Conservation (phyloP, 2,113 vertebrate species). For the Albula goreensis region DNA sequence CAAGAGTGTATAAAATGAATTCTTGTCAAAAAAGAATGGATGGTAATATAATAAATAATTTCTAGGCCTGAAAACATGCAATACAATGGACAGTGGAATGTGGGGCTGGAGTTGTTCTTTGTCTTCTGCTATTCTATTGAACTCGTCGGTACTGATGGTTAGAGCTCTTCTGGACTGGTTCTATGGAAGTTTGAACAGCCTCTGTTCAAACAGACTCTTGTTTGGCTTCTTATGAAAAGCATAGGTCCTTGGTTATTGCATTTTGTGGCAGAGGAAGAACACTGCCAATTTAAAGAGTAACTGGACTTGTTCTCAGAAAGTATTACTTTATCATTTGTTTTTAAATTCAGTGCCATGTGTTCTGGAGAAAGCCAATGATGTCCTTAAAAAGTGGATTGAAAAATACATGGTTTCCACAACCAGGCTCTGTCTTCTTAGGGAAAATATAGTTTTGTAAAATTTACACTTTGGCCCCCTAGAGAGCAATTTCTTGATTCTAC, state of each 20-base stretch:
- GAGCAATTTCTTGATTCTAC: too few species aligned
- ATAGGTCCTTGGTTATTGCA: not conserved
- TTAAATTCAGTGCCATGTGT: not conserved
- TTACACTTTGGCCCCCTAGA: too few species aligned
- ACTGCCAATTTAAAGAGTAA: not conserved
- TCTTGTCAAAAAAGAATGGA: conserved; percentile 48
- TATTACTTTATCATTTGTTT: not conserved
- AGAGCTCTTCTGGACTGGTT: not conserved
- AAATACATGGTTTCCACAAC: too few species aligned
- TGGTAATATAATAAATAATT: conserved; percentile 39
- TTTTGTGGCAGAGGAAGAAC: not conserved
- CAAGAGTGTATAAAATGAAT: conserved; percentile 54
- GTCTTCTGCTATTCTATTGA: not conserved
- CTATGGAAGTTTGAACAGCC: not conserved
- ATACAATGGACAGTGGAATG: conserved; percentile 16
- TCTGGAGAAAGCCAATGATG: not conserved
- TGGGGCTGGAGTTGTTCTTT: not conserved
- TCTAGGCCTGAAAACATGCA: not conserved
- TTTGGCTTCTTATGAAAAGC: not conserved
- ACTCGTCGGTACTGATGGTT: not conserved
- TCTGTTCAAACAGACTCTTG: not conserved
- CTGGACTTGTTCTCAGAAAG: not conserved
- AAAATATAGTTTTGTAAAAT: too few species aligned
- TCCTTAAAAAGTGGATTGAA: too few species aligned
- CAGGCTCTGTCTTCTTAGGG: too few species aligned